Evolutionary conservation across 35 echinoderm and acorn worm species (phyloP).

Genomic region (Holothuria glaberrima): DNA sequence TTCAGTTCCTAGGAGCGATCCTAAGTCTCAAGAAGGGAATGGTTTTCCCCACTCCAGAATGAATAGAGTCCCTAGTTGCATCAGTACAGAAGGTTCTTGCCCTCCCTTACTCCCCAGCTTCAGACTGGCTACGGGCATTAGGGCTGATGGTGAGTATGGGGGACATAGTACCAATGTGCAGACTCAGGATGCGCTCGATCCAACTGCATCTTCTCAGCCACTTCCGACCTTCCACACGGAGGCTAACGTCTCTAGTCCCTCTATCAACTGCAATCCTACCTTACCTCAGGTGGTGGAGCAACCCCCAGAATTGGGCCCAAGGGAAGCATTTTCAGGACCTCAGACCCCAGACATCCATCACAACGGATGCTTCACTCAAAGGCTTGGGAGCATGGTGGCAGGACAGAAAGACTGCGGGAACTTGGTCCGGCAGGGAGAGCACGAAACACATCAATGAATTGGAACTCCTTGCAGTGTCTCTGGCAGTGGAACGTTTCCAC

Average conservation of each 20-base stretch:
- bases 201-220: constrained; percentile 22
- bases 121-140: too few species aligned
- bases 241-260: background rate
- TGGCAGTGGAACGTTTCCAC: background rate
- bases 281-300: background rate
- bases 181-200: too few species aligned
- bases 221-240: background rate
- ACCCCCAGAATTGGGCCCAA: background rate
- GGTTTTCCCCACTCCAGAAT: background rate
- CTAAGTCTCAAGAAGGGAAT: background rate
- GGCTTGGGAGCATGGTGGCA: constrained; percentile 28
- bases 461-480: background rate
- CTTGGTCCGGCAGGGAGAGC: background rate
- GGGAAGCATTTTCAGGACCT: background rate
- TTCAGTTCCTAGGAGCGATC: background rate
- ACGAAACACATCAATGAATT: background rate
- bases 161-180: too few species aligned
- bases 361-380: background rate
- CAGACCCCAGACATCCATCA: background rate
- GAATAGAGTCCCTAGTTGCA: too few species aligned
- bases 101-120: too few species aligned
- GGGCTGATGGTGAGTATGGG: too few species aligned
- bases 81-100: too few species aligned
- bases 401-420: background rate
- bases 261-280: background rate